Evolutionary conservation across 2,113 vertebrate species (phyloP).

Genomic region (Ctenodactylus gundi): DNA sequence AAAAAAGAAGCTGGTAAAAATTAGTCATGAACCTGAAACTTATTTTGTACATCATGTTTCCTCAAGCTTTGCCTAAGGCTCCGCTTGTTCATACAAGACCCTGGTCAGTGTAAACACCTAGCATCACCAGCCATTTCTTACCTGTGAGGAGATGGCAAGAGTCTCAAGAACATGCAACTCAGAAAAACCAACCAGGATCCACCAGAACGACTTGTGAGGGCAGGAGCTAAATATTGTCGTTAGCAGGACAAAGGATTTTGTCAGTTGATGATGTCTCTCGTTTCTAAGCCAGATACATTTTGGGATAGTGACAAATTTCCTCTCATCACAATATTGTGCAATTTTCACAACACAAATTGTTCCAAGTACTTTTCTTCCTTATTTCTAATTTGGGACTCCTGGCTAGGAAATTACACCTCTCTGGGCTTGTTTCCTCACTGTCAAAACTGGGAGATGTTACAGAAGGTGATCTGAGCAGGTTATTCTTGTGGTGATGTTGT

Average conservation of each 20-base stretch:
- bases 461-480: neutral
- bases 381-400: neutral
- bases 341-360: neutral
- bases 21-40: neutral
- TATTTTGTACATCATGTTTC: neutral
- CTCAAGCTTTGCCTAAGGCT: neutral
- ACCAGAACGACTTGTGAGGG: neutral
- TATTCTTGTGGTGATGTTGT: neutral
- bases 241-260: neutral
- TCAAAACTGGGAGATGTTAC: neutral
- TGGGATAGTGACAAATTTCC: neutral
- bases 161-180: neutral
- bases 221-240: neutral
- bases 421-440: neutral
- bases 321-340: conserved; percentile 6
- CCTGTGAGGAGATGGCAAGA: neutral
- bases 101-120: neutral
- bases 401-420: neutral
- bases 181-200: neutral
- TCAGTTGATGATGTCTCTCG: neutral
- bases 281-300: neutral
- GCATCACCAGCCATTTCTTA: neutral
- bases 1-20: neutral
- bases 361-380: neutral
- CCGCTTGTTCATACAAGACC: neutral